Evolutionary conservation across 2,113 vertebrate species (phyloP).

Genomic region (Jaculus jaculus): DNA sequence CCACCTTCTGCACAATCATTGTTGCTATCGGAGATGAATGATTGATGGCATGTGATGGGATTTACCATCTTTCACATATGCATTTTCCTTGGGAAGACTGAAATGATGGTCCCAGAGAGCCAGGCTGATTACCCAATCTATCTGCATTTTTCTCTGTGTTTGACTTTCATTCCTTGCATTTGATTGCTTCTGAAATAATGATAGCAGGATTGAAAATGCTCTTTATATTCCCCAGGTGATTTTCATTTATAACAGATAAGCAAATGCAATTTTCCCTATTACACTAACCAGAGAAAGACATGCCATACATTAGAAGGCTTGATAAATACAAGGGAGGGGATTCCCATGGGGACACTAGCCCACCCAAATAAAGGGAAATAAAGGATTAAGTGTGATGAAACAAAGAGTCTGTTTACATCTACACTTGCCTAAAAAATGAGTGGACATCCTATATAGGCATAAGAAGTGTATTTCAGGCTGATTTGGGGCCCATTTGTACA

Average conservation of each 20-base stretch:
- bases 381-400: constrained; percentile 20
- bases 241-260: constrained; percentile 73
- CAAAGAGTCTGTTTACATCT: neutral
- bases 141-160: constrained; percentile 69
- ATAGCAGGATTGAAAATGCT: constrained; percentile 19
- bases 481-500: neutral
- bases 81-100: constrained; percentile 50
- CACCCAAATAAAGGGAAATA: neutral
- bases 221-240: constrained; percentile 70
- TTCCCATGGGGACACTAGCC: neutral
- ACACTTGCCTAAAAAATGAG: constrained; percentile 33
- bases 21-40: constrained; percentile 42
- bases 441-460: neutral
- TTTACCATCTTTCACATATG: constrained; percentile 50
- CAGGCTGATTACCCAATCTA: constrained; percentile 60
- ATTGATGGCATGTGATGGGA: constrained; percentile 49
- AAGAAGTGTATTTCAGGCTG: constrained; percentile 35
- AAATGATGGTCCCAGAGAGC: constrained; percentile 64
- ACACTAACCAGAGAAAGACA: constrained; percentile 64
- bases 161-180: constrained; percentile 69
- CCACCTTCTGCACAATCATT: constrained; percentile 34
- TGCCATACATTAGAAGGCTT: neutral
- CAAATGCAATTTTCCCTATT: constrained; percentile 73
- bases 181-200: constrained; percentile 72
- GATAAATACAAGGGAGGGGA: constrained; percentile 40